Evolutionary conservation across 2,797 vertebrate genomes (phyloP).

Genomic region (Spheniscus humboldti): DNA sequence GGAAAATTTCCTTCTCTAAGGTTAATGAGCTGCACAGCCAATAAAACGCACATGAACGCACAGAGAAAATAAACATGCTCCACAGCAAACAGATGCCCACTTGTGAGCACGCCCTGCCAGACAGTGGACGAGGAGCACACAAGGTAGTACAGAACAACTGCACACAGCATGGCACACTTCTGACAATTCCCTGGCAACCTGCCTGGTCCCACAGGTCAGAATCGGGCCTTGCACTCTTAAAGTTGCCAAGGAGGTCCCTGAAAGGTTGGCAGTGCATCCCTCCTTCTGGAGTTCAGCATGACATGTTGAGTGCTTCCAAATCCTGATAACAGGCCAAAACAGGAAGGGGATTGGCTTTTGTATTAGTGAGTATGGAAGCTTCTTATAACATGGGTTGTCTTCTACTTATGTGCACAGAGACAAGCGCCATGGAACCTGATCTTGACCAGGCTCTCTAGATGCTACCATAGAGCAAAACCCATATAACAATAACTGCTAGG

Average conservation of each 20-base stretch:
- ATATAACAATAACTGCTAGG: neutral
- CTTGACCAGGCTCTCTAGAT: neutral
- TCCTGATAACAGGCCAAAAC: neutral
- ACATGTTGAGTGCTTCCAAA: neutral
- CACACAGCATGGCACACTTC: neutral
- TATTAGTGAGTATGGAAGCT: neutral
- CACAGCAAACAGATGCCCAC: neutral
- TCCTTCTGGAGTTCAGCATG: neutral
- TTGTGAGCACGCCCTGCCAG: neutral
- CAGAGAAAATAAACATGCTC: neutral
- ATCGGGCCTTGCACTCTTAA: neutral
- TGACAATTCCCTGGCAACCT: neutral
- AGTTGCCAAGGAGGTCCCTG: neutral
- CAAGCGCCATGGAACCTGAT: neutral
- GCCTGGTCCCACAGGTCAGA: neutral
- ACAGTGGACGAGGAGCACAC: neutral
- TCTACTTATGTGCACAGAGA: neutral
- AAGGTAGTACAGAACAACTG: neutral
- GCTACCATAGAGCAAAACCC: neutral
- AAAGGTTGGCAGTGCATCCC: neutral
- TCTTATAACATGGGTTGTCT: neutral
- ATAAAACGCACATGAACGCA: neutral
- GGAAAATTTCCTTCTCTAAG: neutral
- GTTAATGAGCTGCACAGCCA: neutral
- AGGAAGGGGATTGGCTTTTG: neutral